Evolutionary conservation across 2,888 invertebrate genomes (phyloP).

Genomic region (Cerastoderma edule): DNA sequence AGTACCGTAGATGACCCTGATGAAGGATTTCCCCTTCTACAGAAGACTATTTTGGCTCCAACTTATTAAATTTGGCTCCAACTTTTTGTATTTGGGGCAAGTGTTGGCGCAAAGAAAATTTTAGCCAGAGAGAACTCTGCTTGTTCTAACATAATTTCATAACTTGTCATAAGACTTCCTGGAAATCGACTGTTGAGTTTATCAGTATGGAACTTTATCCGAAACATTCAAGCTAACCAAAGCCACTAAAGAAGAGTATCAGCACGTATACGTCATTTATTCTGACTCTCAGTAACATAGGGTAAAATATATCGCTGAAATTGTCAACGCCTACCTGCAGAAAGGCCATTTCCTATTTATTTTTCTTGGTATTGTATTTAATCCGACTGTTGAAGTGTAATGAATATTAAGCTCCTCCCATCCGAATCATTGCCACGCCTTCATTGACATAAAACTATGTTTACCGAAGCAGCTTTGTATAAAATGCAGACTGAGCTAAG

Average conservation of each 20-base stretch:
- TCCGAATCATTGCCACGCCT: background rate
- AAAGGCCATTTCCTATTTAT: slow-evolving; percentile 23
- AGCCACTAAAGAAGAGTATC: background rate
- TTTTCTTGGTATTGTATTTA: background rate
- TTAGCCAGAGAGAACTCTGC: too few relatives aligned
- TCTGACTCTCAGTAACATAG: background rate
- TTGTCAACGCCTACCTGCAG: slow-evolving; percentile 21
- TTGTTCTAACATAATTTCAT: too few relatives aligned
- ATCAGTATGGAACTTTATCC: background rate
- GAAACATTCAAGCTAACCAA: background rate
- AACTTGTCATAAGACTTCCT: too few relatives aligned
- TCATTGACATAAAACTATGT: background rate
- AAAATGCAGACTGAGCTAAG: slow-evolving; percentile 51
- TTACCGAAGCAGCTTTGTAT: background rate
- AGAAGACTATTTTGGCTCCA: too few relatives aligned
- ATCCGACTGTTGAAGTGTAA: background rate
- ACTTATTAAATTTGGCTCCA: too few relatives aligned
- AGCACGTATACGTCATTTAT: background rate
- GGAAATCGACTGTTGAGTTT: background rate
- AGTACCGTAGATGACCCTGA: too few relatives aligned
- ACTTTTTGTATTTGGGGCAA: too few relatives aligned
- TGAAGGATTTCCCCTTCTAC: too few relatives aligned
- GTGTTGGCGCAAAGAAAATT: too few relatives aligned
- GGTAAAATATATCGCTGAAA: background rate
- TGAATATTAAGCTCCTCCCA: background rate